phyloP scores from a whole-genome alignment of 1,140 invertebrate genomes.

The Pectinophora gossypiella region DNA sequence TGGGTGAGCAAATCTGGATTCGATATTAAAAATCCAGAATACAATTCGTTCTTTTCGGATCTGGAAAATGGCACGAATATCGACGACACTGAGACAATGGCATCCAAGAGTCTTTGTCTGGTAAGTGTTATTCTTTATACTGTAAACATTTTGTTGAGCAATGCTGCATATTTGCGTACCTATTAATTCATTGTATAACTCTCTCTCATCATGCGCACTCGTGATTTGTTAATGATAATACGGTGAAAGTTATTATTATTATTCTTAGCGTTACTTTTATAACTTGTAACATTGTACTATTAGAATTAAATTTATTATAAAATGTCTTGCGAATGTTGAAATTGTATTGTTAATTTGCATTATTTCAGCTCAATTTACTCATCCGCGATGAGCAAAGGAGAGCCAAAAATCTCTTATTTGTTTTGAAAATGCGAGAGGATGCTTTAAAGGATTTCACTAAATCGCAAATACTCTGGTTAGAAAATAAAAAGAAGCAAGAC shows the following conservation, averaged over 20 bases:
- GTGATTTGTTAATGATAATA: not conserved
- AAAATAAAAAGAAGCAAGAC: conserved; percentile 65
- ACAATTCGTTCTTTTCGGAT: conserved; percentile 46
- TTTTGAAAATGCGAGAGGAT: conserved; percentile 67
- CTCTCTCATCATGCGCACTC: not conserved
- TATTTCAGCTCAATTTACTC: conserved; percentile 65
- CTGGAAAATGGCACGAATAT: conserved; percentile 48
- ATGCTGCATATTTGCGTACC: conserved; percentile 5
- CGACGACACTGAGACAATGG: conserved; percentile 63
- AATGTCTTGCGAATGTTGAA: not conserved
- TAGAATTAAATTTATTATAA: too few relatives aligned
- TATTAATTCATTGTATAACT: conserved; percentile 1
- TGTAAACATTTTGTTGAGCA: conserved; percentile 38
- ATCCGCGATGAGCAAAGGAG: conserved; percentile 66
- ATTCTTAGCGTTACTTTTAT: too few relatives aligned
- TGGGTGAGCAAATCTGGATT: conserved; percentile 41
- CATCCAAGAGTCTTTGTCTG: conserved; percentile 68
- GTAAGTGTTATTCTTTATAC: conserved; percentile 56
- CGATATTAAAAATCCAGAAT: conserved; percentile 44
- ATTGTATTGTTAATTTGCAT: conserved; percentile 12
- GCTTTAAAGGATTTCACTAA: conserved; percentile 66
- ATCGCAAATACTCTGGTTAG: conserved; percentile 64
- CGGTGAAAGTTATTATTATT: too few relatives aligned
- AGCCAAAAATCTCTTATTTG: conserved; percentile 62
- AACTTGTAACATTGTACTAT: too few relatives aligned